Conservation (phyloP, 2,797 vertebrate genomes). For the Adelosebastes latens region DNA sequence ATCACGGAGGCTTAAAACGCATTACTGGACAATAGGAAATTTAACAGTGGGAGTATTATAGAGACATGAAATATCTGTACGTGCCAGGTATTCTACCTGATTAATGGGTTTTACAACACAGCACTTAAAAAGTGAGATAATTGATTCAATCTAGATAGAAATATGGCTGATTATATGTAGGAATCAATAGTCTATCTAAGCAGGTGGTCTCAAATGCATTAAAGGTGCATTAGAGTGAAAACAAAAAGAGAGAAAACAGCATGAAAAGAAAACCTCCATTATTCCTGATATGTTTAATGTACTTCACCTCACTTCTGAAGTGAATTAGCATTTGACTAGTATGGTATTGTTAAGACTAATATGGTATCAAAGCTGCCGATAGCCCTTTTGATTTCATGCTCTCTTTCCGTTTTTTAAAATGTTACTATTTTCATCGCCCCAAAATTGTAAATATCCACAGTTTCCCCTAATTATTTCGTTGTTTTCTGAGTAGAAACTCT, state of each 20-base stretch:
- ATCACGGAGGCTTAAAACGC: constrained; percentile 36
- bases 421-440: neutral
- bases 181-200: constrained; percentile 24
- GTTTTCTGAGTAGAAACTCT: neutral
- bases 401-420: neutral
- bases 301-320: neutral
- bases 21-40: constrained; percentile 25
- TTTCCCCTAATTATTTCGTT: neutral
- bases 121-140: neutral
- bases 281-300: neutral
- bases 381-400: neutral
- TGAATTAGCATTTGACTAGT: neutral
- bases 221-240: neutral
- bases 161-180: constrained; percentile 1
- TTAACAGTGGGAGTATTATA: constrained; percentile 1
- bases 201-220: neutral
- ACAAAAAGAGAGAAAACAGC: neutral
- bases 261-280: neutral
- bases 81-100: constrained; percentile 21
- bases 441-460: neutral
- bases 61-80: neutral
- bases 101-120: constrained; percentile 12
- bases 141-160: neutral
- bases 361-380: neutral
- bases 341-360: neutral